Conservation (phyloP, 1,140 invertebrate genomes). For the Drosophila kepulauana region DNA sequence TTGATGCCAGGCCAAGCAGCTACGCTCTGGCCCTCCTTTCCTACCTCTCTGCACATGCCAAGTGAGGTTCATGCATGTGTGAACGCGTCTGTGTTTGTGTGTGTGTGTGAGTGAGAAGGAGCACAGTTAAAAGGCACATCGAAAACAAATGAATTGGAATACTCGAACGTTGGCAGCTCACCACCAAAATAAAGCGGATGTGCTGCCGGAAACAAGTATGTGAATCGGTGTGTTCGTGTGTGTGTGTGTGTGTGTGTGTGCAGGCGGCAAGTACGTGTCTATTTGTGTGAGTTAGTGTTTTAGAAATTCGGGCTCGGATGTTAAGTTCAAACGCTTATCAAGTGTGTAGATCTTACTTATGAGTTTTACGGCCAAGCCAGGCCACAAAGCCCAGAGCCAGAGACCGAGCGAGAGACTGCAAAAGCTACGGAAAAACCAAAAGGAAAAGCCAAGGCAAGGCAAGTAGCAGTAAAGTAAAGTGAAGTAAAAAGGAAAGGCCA, state of each 20-base stretch:
- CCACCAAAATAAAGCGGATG: constrained; percentile 76
- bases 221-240: constrained; percentile 36
- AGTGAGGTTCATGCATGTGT: constrained; percentile 34
- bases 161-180: constrained; percentile 59
- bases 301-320: constrained; percentile 76
- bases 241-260: constrained; percentile 30
- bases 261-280: constrained; percentile 64
- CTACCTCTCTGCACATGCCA: constrained; percentile 36
- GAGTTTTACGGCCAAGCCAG: constrained; percentile 62
- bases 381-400: constrained; percentile 20
- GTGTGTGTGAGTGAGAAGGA: constrained; percentile 16
- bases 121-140: constrained; percentile 69
- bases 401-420: not conserved
- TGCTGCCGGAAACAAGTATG: constrained; percentile 60
- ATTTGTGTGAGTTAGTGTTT: constrained; percentile 82
- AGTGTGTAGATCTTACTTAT: constrained; percentile 83
- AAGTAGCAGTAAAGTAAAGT: constrained; percentile 14
- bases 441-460: constrained; percentile 20
- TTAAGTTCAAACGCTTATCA: constrained; percentile 78
- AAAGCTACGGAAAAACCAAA: not conserved
- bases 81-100: constrained; percentile 23
- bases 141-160: constrained; percentile 83
- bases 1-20: constrained; percentile 63
- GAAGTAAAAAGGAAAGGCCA: constrained; percentile 62
- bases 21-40: not conserved